phyloP scores from a whole-genome alignment of 2,888 invertebrate species.

The Drosophila subquinaria region DNA sequence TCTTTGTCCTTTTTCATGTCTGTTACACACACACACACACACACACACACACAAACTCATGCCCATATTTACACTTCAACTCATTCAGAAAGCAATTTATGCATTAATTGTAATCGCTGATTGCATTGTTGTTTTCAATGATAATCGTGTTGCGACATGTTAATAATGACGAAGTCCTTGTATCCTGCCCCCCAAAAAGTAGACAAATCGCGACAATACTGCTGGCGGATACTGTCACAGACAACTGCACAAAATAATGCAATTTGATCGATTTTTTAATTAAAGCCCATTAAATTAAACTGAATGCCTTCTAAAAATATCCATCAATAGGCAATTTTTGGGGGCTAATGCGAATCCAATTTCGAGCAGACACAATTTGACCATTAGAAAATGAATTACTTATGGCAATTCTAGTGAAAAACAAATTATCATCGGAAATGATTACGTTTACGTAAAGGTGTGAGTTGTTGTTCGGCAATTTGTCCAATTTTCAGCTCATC shows the following conservation, averaged over 20 bases:
- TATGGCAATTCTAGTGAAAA: conserved; percentile 8
- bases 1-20: conserved; percentile 1
- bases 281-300: conserved; percentile 38
- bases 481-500: neutral
- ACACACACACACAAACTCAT: conserved; percentile 11
- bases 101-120: conserved; percentile 74
- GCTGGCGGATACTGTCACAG: conserved; percentile 9
- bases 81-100: conserved; percentile 70
- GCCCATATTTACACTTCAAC: conserved; percentile 56
- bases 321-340: neutral
- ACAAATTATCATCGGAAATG: neutral
- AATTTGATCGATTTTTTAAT: conserved; percentile 74
- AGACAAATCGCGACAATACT: conserved; percentile 24
- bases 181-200: neutral
- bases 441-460: neutral
- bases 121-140: conserved; percentile 67
- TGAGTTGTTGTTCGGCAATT: neutral
- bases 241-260: conserved; percentile 18
- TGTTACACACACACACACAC: conserved; percentile 13
- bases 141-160: conserved; percentile 9
- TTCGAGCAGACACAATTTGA: conserved; percentile 7
- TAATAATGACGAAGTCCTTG: conserved; percentile 19
- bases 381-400: conserved; percentile 26
- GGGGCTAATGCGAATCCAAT: neutral
- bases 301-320: conserved; percentile 4